Conservation (phyloP, 2,888 invertebrate species). For the Ophion ellenae region DNA sequence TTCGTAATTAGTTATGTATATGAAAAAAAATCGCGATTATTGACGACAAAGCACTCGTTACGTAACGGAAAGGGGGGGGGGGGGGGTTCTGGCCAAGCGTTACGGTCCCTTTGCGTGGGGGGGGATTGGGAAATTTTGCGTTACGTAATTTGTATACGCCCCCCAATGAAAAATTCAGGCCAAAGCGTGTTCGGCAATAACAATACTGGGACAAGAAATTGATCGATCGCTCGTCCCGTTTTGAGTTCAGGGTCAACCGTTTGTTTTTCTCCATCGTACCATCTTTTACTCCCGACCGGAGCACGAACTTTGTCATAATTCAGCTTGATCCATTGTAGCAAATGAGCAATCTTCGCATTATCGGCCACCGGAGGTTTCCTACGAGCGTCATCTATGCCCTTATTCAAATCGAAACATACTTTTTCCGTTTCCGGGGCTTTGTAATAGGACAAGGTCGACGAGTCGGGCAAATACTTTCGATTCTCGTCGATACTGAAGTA, state of each 20-base stretch:
- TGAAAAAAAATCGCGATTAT: no score
- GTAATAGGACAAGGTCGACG: constrained; percentile 85
- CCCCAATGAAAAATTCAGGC: no score
- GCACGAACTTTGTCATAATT: constrained; percentile 74
- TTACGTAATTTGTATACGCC: no score
- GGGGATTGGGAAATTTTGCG: no score
- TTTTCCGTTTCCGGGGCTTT: constrained; percentile 74
- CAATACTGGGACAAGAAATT: not conserved
- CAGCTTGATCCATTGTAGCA: constrained; percentile 85
- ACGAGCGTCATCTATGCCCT: constrained; percentile 82
- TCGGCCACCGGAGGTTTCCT: constrained; percentile 74
- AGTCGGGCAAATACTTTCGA: constrained; percentile 75
- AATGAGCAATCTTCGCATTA: constrained; percentile 85
- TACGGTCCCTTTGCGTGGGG: no score
- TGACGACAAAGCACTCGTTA: no score
- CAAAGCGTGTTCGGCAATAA: no score
- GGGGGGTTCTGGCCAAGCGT: no score
- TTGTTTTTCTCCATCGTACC: constrained; percentile 59
- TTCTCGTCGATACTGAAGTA: constrained; percentile 85
- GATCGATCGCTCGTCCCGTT: not conserved
- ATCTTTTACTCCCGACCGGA: constrained; percentile 61
- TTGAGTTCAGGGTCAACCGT: not conserved
- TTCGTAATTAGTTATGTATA: no score
- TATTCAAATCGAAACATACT: constrained; percentile 84
- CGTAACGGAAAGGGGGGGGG: no score